Evolutionary conservation across 35 echinoderm and acorn worm genomes (phyloP).

Genomic region (Strongylocentrotus purpuratus): DNA sequence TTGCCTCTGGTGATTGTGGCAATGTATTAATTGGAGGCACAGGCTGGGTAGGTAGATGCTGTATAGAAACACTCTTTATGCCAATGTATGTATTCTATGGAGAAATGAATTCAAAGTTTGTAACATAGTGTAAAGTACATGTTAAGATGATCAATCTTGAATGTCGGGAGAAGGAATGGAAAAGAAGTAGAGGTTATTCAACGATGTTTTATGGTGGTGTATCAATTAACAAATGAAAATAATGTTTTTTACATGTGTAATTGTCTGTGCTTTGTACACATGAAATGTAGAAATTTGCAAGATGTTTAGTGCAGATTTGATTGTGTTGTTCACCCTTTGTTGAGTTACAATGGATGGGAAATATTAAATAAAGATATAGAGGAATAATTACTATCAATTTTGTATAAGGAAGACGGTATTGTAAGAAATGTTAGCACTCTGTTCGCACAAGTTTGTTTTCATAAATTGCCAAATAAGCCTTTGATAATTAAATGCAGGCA

Average conservation of each 20-base stretch:
- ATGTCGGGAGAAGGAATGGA: background rate
- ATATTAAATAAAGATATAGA: background rate
- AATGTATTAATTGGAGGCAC: background rate
- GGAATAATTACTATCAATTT: background rate
- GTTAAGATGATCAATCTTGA: background rate
- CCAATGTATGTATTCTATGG: background rate
- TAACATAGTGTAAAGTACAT: constrained; percentile 5
- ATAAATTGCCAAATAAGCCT: background rate
- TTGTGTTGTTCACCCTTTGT: background rate
- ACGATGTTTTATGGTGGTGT: background rate
- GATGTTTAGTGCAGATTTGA: background rate
- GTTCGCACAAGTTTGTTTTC: background rate
- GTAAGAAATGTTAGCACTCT: background rate
- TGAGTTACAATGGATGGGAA: background rate
- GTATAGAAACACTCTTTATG: background rate
- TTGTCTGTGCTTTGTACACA: background rate
- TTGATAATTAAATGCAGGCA: background rate
- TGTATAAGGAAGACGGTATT: background rate
- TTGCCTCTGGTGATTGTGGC: background rate
- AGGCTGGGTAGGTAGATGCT: background rate
- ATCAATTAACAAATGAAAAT: background rate
- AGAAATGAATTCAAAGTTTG: background rate
- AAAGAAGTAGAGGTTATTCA: background rate
- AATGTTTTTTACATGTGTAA: background rate
- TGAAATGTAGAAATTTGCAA: background rate